Evolutionary conservation across 2,888 invertebrate genomes (phyloP).

Genomic region (Sthenelais limicola): DNA sequence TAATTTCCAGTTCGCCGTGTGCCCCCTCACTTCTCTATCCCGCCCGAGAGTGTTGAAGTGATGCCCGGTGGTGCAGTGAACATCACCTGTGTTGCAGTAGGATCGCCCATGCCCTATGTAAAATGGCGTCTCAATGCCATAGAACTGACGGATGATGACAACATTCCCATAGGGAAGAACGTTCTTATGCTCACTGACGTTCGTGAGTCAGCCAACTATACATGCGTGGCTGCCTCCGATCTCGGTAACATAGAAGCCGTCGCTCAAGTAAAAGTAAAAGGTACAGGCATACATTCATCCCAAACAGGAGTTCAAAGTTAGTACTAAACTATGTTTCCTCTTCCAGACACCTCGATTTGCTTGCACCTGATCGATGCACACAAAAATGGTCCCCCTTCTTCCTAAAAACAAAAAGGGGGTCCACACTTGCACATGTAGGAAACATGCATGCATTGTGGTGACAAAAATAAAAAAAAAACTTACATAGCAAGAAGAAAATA

Average conservation of each 20-base stretch:
- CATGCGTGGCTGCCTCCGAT: conserved; percentile 95
- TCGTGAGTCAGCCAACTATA: conserved; percentile 94
- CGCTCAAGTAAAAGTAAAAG: conserved; percentile 94
- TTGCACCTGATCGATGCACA: conserved; percentile 36
- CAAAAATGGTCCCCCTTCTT: too few species aligned
- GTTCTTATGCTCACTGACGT: conserved; percentile 89
- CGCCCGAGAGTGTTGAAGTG: conserved; percentile 90
- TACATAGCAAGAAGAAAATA: too few species aligned
- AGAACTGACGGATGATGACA: conserved; percentile 85
- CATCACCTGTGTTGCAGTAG: conserved; percentile 96
- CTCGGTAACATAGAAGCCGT: conserved; percentile 91
- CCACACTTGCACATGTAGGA: conserved; percentile 27
- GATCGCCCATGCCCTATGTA: conserved; percentile 98
- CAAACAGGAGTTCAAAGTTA: conserved; percentile 39
- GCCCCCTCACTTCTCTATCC: conserved; percentile 94
- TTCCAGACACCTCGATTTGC: conserved; percentile 40
- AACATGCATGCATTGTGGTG: conserved; percentile 24
- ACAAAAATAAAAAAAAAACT: conserved; percentile 2
- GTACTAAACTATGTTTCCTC: conserved; percentile 39
- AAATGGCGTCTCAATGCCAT: conserved; percentile 75
- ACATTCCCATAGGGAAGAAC: conserved; percentile 79
- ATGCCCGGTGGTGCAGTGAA: conserved; percentile 92
- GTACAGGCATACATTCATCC: conserved; percentile 69
- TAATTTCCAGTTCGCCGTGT: conserved; percentile 88
- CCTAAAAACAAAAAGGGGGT: too few species aligned